Percentiles rank a stretch among this genome's conserved stretches.
These are phyloP conservation scores for Tolypeutes matacus DNA, from an alignment of 2,797 vertebrate species.

Conservation along the genomic window DNA sequence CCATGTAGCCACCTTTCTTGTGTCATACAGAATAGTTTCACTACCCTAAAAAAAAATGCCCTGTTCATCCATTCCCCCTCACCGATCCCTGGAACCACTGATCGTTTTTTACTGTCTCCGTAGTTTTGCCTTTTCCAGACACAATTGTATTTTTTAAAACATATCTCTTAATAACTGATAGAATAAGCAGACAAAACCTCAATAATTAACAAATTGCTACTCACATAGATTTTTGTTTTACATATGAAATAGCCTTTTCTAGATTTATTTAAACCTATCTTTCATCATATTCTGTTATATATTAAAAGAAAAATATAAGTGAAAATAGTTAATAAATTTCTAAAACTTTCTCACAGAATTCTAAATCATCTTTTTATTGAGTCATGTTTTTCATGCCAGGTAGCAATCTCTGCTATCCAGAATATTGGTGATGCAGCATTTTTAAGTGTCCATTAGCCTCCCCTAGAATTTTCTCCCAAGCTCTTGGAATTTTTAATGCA, in stretches of 20 bases:
- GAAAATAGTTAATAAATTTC: not conserved
- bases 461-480: not conserved
- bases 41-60: too few relatives aligned
- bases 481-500: not conserved
- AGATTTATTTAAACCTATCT: not conserved
- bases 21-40: too few relatives aligned
- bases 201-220: not conserved
- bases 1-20: too few relatives aligned
- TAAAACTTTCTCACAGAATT: not conserved
- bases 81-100: too few relatives aligned
- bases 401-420: not conserved
- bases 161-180: too few relatives aligned
- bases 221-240: not conserved
- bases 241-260: not conserved
- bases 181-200: not conserved
- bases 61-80: too few relatives aligned
- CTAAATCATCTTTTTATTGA: not conserved
- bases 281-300: not conserved
- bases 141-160: not conserved
- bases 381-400: not conserved
- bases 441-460: not conserved
- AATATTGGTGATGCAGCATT: not conserved
- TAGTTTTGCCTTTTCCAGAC: too few relatives aligned
- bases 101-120: too few relatives aligned
- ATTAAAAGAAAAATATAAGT: not conserved